Evolutionary conservation across 1,140 invertebrate genomes (phyloP), one percentile per base, ranked within the genome.

Genomic region (Penaeus japonicus): DNA sequence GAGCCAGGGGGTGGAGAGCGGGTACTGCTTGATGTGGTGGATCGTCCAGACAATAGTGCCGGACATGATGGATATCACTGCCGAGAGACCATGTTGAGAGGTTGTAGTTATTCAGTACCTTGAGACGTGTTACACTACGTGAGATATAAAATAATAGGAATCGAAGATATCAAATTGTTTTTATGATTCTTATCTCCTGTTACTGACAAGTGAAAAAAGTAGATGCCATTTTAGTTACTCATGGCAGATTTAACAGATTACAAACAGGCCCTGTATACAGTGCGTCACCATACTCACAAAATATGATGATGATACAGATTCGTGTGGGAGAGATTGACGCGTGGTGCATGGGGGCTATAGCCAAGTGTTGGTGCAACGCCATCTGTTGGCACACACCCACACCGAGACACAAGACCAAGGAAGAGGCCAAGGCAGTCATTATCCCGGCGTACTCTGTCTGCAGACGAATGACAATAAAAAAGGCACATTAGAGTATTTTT

Each of bases 331-430:
- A 89, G 27, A 85, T 35, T 70, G 77, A 73, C 59, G 82, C 78
- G 35, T 15, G 78, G 54, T 79, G 70, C 39, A n/a, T 87, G 24
- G 70, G 80, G 32, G 87, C 82, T 20, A 54, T 65, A 4, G 84
- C 87, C 5, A 87, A 55, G n/a, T 77, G 81, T 5, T 87, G 83
- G 57, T 87, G 84, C 7, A 82, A 53, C 22, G 84, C 85, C n/a
- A 88, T 59, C 84, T 85, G 84, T 32, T 90, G 75, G 30, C 75
- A 81, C 22, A 89, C 79, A 39, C 87, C 87, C 32, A 84, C 89
- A 20, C 85, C 86, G 39, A 87, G 70, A 27, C 87, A 85, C 53
- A 84, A 32, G 17, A 84, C 84, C 17, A 80, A 65, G 32, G 86
- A 89, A n/a, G 87, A 78, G 27, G 62, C 39, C 24, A 65, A 32